phyloP scores from a whole-genome alignment of 2,888 invertebrate genomes.

The Apamea epomidion region DNA sequence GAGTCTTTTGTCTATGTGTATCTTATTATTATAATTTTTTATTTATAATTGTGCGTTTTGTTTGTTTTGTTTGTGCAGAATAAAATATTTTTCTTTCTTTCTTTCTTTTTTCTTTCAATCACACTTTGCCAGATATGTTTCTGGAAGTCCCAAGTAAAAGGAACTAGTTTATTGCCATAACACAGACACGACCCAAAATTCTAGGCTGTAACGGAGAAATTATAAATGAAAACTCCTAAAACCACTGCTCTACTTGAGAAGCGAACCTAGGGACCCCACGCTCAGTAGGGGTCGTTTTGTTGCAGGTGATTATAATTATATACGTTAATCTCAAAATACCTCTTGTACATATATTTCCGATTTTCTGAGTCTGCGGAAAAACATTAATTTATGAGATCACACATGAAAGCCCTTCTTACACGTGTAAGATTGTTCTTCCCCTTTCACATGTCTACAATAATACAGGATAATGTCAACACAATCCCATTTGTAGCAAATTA shows the following conservation, averaged over 20 bases:
- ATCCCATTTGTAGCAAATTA: conserved; percentile 13
- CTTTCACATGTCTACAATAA: conserved; percentile 11
- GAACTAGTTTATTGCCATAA: not conserved
- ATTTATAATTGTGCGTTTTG: too few relatives aligned
- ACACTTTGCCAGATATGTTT: not conserved
- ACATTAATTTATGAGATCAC: conserved; percentile 11
- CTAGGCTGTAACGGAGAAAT: not conserved
- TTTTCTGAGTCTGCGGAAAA: not conserved
- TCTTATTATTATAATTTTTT: too few relatives aligned
- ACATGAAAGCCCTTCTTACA: not conserved
- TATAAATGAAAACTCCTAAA: not conserved
- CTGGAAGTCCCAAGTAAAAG: not conserved
- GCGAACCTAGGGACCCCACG: not conserved
- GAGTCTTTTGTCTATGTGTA: too few relatives aligned
- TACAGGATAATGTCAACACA: conserved; percentile 12
- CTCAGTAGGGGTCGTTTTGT: not conserved
- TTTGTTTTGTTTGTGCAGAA: too few relatives aligned
- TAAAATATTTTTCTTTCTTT: too few relatives aligned
- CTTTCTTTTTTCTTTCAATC: too few relatives aligned
- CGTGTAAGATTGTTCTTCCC: not conserved
- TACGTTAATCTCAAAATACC: not conserved
- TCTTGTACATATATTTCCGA: not conserved
- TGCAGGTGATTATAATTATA: not conserved
- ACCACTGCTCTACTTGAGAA: not conserved
- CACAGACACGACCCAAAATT: not conserved